Base-by-base conservation (phyloP, 2,888 invertebrate genomes). In the Junonia oenone region DNA sequence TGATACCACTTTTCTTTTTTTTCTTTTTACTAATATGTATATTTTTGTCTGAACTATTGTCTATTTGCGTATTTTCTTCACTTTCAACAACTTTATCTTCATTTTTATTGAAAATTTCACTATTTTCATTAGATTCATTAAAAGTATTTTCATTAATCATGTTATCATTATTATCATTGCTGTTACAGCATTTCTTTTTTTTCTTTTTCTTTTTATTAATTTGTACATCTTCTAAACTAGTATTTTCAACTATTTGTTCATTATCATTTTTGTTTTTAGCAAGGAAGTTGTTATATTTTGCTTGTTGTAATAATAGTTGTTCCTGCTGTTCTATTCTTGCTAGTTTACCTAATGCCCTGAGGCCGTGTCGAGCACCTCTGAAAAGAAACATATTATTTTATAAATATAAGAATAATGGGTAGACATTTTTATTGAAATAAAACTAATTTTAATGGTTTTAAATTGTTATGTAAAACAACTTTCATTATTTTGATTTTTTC, bases 281-380 rank as follows among this genome's bases (percentile, higher is more conserved):
- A 51, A 83, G 83, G 0, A 85, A 83, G 62, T 88, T 88, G 56
- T 75, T 70, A 50, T 78, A 90, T 66, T 85, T 89, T 63, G 92
- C 78, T 69, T 92, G 90, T 17, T 87, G 80, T n/a, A 94, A 72
- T 48, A 95, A 71, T 57, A 91, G 75, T 62, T 91, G 90, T 73
- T 97, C 97, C 77, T 97, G 97, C 66, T 94, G 92, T 58, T 95
- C 94, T 65, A 97, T 92, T 67, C 97, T 90, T 0, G 94, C 92
- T 51, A 97, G 80, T 86, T 98, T 98, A 0, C 97, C 97, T 71
- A 91, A 92, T 51, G 95, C 90, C 66, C 92, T 94, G 0, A 96
- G 80, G 0, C 97, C 97, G 78, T 96, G 95, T 13, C 97, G 90
- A 0, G 96, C 95, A 14, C 94, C 95, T 77, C 94, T 94, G 76